Conservation (phyloP, 2,113 vertebrate species). For the Abramis brama region DNA sequence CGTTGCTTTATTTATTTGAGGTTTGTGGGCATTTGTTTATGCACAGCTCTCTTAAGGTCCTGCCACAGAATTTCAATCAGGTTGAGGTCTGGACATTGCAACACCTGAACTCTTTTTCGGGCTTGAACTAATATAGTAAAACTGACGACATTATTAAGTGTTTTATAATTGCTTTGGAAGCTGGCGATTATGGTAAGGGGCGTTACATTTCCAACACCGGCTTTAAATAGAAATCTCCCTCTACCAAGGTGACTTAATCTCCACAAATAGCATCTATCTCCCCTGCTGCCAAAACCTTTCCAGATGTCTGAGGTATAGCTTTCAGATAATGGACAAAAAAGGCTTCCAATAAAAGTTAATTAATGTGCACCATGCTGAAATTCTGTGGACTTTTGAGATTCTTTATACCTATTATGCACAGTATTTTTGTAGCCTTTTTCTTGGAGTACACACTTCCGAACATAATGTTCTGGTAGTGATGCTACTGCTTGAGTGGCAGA, state of each 20-base stretch:
- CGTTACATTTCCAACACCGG: too few species aligned
- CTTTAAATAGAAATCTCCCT: conserved; percentile 31
- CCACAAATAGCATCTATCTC: conserved; percentile 48
- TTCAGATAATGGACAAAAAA: conserved; percentile 55
- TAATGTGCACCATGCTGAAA: conserved; percentile 41
- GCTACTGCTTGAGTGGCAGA: neutral
- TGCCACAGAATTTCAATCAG: too few species aligned
- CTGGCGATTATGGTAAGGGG: too few species aligned
- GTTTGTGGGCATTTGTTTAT: too few species aligned
- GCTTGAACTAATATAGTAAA: too few species aligned
- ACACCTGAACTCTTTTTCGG: too few species aligned
- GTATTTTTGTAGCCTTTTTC: neutral
- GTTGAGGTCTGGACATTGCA: too few species aligned
- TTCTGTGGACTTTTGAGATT: conserved; percentile 54
- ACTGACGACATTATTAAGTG: too few species aligned
- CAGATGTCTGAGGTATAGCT: conserved; percentile 38
- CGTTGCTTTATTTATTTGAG: too few species aligned
- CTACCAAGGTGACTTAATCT: conserved; percentile 61
- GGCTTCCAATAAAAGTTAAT: conserved; percentile 55
- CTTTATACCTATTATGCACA: neutral
- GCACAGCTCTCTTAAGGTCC: too few species aligned
- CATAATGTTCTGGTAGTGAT: neutral
- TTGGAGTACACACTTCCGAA: neutral
- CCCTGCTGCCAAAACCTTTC: conserved; percentile 43
- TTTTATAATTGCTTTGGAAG: too few species aligned